Conservation (phyloP, 2,888 invertebrate species). For the Cryptus armator region DNA sequence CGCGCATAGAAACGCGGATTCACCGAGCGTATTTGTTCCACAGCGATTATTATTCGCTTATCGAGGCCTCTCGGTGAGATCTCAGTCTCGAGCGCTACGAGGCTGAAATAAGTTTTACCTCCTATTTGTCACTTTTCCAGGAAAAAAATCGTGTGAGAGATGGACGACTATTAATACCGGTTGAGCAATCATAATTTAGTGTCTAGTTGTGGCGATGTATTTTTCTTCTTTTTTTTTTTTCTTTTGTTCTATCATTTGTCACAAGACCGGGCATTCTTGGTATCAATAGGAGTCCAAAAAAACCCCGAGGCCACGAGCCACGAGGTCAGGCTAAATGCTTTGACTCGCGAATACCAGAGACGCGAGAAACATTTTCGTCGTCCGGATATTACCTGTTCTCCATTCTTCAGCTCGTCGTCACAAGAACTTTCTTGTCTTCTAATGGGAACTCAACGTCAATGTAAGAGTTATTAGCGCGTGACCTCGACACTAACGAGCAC, state of each 20-base stretch:
- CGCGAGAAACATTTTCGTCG: constrained; percentile 8
- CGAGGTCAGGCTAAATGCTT: constrained; percentile 1
- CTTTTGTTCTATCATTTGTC: constrained; percentile 20
- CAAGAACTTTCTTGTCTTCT: constrained; percentile 30
- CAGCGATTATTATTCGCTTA: constrained; percentile 44
- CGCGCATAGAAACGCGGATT: constrained; percentile 13
- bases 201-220: neutral
- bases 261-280: constrained; percentile 26
- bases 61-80: constrained; percentile 19
- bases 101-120: neutral
- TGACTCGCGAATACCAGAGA: constrained; percentile 5
- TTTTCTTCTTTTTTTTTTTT: neutral
- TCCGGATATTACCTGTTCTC: constrained; percentile 11
- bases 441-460: constrained; percentile 42
- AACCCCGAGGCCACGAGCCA: neutral
- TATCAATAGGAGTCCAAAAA: constrained; percentile 22
- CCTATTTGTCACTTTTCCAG: constrained; percentile 24
- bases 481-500: constrained; percentile 60
- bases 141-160: neutral
- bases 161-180: constrained; percentile 16
- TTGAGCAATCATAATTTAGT: constrained; percentile 21
- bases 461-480: constrained; percentile 63
- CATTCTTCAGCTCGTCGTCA: constrained; percentile 17
- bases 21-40: constrained; percentile 6
- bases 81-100: constrained; percentile 7